Evolutionary conservation across 2,797 vertebrate genomes (phyloP).

Genomic region (Capromys pilorides): DNA sequence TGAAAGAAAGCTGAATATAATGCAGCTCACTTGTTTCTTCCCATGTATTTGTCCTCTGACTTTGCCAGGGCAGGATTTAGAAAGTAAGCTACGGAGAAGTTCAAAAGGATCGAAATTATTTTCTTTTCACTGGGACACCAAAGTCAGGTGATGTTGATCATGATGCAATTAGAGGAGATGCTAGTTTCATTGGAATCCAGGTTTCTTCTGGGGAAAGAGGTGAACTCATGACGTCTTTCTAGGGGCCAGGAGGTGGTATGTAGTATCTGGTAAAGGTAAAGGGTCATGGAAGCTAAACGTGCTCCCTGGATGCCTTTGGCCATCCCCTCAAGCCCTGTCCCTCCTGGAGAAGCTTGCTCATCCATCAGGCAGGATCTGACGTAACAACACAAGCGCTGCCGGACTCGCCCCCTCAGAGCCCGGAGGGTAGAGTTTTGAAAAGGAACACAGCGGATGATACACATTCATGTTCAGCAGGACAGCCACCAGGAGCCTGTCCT

Average conservation of each 20-base stretch:
- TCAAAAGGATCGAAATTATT: constrained; percentile 28
- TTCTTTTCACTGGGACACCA: not conserved
- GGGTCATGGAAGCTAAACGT: constrained; percentile 4
- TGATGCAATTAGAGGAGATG: not conserved
- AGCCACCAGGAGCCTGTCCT: not conserved
- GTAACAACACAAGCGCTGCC: constrained; percentile 45
- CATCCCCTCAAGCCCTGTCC: not conserved
- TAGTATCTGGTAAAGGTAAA: not conserved
- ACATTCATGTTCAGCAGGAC: not conserved
- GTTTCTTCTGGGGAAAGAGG: not conserved
- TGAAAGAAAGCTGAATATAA: not conserved
- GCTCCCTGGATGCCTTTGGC: not conserved
- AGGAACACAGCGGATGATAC: not conserved
- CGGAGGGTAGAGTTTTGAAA: constrained; percentile 54
- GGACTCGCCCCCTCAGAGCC: constrained; percentile 67
- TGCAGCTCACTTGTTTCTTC: not conserved
- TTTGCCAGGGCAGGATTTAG: not conserved
- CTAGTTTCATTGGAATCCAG: not conserved
- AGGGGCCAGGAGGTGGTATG: not conserved
- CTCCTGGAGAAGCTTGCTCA: constrained; percentile 50
- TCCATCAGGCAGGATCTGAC: constrained; percentile 67
- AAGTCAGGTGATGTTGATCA: not conserved
- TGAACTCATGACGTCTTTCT: not conserved
- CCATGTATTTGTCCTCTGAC: constrained; percentile 9
- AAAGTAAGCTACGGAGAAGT: constrained; percentile 14